Percentiles rank a stretch among this genome's conserved stretches.
These are phyloP conservation scores for Idaea biselata DNA, from an alignment of 2,888 invertebrate species.

Conservation along the genomic window DNA sequence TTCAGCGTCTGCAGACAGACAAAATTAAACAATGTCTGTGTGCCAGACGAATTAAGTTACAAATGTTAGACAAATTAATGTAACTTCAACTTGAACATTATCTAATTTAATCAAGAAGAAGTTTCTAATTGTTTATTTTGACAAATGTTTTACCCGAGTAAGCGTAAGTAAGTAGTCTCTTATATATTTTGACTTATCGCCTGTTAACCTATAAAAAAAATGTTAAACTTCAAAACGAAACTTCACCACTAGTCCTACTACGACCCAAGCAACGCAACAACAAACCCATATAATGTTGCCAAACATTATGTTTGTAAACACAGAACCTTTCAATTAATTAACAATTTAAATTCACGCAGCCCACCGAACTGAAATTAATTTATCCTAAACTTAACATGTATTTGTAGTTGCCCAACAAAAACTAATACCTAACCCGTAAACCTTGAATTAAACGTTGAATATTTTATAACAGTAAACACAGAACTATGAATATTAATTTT, in stretches of 20 bases:
- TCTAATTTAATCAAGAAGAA: neutral
- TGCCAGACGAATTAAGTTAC: neutral
- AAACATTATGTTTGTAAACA: neutral
- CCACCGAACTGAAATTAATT: slow-evolving; percentile 1
- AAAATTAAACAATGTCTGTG: slow-evolving; percentile 4
- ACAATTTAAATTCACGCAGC: neutral
- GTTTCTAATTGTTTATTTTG: neutral
- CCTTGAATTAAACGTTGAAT: neutral
- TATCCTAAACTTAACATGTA: neutral
- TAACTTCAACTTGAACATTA: neutral
- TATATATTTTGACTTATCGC: too few relatives aligned
- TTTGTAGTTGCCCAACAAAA: neutral
- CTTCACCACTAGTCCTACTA: too few relatives aligned
- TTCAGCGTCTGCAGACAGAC: slow-evolving; percentile 1
- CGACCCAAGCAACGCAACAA: too few relatives aligned
- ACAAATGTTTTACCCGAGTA: neutral
- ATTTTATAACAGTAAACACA: neutral
- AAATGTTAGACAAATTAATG: neutral
- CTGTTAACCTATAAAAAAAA: too few relatives aligned
- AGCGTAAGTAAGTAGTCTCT: too few relatives aligned
- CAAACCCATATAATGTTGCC: neutral
- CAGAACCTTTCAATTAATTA: neutral
- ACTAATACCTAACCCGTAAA: neutral
- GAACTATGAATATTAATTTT: neutral
- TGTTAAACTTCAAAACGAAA: too few relatives aligned